Evolutionary conservation across 2,797 vertebrate genomes (phyloP), one percentile per base, ranked within the genome.

Genomic region (Pseudochromis fuscus): DNA sequence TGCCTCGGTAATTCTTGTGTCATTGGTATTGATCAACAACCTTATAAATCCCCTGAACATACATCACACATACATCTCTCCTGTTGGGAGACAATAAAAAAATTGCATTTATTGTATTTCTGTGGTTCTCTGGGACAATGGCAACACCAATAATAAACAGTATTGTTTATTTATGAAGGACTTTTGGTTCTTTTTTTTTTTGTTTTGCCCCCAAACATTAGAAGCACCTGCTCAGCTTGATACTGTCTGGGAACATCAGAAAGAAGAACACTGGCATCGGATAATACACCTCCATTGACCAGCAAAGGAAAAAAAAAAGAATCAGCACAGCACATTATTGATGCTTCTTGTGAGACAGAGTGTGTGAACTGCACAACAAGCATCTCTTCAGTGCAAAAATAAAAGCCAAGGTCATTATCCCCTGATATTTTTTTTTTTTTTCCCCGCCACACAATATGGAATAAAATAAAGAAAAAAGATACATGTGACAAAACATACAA

Each of bases 281-380:
- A 74, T 75, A 56, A 78, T 60, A 72, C 42, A 48, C 40, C 38
- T 48, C 27, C 44, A 81, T 63, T 65, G 81, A 84, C 67, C 58
- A 28, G 38, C n/a, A 71, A 28, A 65, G 8, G 10, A 27, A 25
- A 16, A 49, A 16, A 38, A 4, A 58, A 72, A 78, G n/a, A n/a
- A n/a, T n/a, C n/a, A n/a, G n/a, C n/a, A 76, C 68, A 46, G 49
- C 58, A 48, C 19, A 35, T 64, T 83, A 82, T 85, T 71, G 81
- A 90, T 77, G 55, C 18, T 23, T 68, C 49, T 58, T 59, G 25
- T 65, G 55, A 50, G 53, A 67, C 37, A 11, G 65, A 11, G 65
- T 71, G 46, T 83, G 77, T 77, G 81, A 85, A 83, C 62, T 65
- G 45, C 59, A 69, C 48, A 75, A 69, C 56, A 78, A 79, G 70